phyloP scores from a whole-genome alignment of 2,888 invertebrate genomes.

The Mechanitis messenoides region DNA sequence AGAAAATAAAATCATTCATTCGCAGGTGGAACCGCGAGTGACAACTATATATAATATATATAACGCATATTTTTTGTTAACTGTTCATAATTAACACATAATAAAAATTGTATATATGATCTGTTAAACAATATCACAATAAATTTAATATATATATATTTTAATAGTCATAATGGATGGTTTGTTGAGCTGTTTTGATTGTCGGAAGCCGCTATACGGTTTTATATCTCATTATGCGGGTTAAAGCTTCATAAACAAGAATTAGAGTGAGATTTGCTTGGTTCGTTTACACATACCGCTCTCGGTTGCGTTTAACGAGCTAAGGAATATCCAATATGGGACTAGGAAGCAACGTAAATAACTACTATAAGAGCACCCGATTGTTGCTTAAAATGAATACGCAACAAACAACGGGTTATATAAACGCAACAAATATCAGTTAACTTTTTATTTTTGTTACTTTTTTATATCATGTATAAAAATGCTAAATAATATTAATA shows the following conservation, averaged over 20 bases:
- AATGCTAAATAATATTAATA: too few relatives aligned
- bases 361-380: slow-evolving; percentile 54
- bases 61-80: too few relatives aligned
- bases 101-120: too few relatives aligned
- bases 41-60: too few relatives aligned
- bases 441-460: too few relatives aligned
- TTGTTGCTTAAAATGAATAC: slow-evolving; percentile 49
- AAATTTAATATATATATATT: too few relatives aligned
- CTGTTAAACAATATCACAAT: too few relatives aligned
- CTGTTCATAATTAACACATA: too few relatives aligned
- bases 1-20: too few relatives aligned
- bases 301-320: slow-evolving; percentile 64
- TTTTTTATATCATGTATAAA: too few relatives aligned
- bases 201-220: slow-evolving; percentile 56
- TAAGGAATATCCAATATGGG: slow-evolving; percentile 56
- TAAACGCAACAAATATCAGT: background rate
- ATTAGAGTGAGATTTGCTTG: slow-evolving; percentile 68
- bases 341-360: slow-evolving; percentile 64
- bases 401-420: slow-evolving; percentile 25
- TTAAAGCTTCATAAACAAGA: slow-evolving; percentile 68
- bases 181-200: slow-evolving; percentile 48
- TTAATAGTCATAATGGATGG: slow-evolving; percentile 4
- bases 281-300: slow-evolving; percentile 73
- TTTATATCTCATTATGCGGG: slow-evolving; percentile 31
- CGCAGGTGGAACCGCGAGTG: too few relatives aligned